Percentiles rank a stretch among this genome's conserved stretches.
Conservation (phyloP, 2,113 vertebrate species). For the Chinchilla lanigera region DNA sequence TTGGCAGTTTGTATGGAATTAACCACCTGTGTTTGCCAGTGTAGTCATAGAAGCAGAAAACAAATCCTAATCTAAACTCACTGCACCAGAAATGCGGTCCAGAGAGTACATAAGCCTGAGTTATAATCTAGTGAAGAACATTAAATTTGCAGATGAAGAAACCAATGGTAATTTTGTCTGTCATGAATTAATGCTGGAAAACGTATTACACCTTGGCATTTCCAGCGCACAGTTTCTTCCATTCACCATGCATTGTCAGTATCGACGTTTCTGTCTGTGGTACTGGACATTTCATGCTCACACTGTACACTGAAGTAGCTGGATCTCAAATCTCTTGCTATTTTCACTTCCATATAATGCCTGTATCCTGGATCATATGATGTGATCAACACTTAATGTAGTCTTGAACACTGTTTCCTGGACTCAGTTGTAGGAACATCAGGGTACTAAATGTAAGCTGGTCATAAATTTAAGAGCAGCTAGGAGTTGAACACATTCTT, state of each 20-base stretch:
- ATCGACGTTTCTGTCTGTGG: background rate
- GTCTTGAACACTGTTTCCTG: background rate
- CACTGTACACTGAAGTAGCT: background rate
- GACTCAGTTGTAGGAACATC: background rate
- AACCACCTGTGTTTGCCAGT: constrained; percentile 24
- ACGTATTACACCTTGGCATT: background rate
- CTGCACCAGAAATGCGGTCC: background rate
- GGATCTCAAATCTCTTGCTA: background rate
- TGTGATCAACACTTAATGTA: background rate
- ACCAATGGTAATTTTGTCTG: background rate
- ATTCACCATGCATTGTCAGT: background rate
- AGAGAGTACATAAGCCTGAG: background rate
- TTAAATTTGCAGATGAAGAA: background rate
- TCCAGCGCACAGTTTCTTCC: background rate
- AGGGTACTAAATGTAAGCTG: background rate
- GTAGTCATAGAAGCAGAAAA: background rate
- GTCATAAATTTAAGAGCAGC: background rate
- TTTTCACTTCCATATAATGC: background rate
- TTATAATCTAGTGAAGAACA: background rate
- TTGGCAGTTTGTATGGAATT: constrained; percentile 23
- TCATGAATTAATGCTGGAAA: background rate
- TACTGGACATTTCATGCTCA: background rate
- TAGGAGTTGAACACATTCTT: background rate
- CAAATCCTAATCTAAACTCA: constrained; percentile 22
- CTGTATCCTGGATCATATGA: background rate